These are phyloP conservation scores for Tachysurus fulvidraco DNA, from an alignment of 2,113 vertebrate genomes.

Conservation along the genomic window DNA sequence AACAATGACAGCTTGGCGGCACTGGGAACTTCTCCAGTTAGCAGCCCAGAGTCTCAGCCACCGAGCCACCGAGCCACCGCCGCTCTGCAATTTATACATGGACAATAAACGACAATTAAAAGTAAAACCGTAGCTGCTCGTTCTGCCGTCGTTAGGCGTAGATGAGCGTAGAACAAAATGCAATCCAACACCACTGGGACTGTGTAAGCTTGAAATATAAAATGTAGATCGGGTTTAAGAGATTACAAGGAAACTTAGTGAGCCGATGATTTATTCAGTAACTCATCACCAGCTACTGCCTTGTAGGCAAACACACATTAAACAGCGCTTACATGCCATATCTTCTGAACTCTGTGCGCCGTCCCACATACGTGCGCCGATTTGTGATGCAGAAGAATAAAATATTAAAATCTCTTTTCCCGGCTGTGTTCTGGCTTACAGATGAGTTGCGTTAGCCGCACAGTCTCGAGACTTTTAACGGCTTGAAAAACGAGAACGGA, in stretches of 20 bases:
- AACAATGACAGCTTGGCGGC: not conserved
- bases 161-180: not conserved
- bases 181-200: not conserved
- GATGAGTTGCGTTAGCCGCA: not conserved
- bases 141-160: conserved; percentile 2
- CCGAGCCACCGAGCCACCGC: not conserved
- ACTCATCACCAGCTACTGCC: not conserved
- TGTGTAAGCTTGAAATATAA: not conserved
- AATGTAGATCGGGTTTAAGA: not conserved
- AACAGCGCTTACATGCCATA: not conserved
- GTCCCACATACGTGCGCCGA: not conserved
- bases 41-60: not conserved
- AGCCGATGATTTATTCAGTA: conserved; percentile 25
- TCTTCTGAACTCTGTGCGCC: not conserved
- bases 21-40: not conserved
- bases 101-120: conserved; percentile 5
- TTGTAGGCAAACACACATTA: not conserved
- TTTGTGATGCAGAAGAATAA: not conserved
- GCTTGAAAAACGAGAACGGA: not conserved
- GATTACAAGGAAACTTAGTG: not conserved
- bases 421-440: not conserved
- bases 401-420: not conserved
- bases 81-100: not conserved
- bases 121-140: not conserved
- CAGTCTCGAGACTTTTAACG: not conserved